Conservation (phyloP, 2,888 invertebrate species). For the Cotesia congregata region DNA sequence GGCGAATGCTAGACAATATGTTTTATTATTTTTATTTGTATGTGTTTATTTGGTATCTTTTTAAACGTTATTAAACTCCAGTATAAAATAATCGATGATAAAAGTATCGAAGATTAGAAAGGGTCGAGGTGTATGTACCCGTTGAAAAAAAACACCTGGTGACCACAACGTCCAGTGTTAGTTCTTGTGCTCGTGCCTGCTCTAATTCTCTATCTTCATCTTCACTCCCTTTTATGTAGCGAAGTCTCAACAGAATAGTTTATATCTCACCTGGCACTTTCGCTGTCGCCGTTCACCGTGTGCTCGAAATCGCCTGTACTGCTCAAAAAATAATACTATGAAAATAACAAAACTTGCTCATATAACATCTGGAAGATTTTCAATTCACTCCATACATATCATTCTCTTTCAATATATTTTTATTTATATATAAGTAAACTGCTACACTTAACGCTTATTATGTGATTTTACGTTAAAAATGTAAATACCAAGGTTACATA, state of each 20-base stretch:
- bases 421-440: background rate
- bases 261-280: slow-evolving; percentile 33
- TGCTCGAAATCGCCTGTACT: slow-evolving; percentile 10
- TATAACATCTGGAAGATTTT: slow-evolving; percentile 18
- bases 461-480: background rate
- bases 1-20: background rate
- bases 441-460: background rate
- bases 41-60: background rate
- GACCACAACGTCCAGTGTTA: slow-evolving; percentile 8
- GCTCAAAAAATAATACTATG: background rate
- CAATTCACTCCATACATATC: background rate
- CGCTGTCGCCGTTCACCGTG: slow-evolving; percentile 25
- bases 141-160: background rate
- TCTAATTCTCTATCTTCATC: background rate
- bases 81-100: background rate
- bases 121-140: background rate
- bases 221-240: background rate
- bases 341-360: background rate
- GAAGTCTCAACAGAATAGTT: slow-evolving; percentile 6
- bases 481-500: background rate
- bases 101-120: background rate
- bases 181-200: background rate
- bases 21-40: background rate
- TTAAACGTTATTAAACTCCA: background rate
- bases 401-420: background rate